Conservation (phyloP, 2,797 vertebrate species). For the Acridotheres tristis region DNA sequence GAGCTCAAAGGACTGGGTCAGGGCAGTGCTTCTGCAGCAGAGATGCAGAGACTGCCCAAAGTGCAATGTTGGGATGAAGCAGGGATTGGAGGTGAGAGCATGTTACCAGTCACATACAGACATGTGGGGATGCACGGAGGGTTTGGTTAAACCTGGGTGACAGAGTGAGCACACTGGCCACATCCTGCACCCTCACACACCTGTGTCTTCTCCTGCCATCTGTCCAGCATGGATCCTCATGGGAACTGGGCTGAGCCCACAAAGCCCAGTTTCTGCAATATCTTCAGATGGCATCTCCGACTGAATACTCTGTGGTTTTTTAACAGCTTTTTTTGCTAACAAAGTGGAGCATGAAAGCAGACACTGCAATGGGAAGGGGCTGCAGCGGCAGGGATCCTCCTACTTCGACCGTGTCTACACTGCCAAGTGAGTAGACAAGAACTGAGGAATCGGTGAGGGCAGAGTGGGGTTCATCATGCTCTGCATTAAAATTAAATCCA, state of each 20-base stretch:
- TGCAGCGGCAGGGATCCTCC: constrained; percentile 72
- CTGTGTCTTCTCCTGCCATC: accelerated
- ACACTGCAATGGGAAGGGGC: constrained; percentile 60
- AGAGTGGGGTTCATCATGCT: not conserved
- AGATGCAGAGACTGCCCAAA: not conserved
- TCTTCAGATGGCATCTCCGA: not conserved
- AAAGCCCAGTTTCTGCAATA: not conserved
- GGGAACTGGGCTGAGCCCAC: not conserved
- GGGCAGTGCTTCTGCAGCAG: not conserved
- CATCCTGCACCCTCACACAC: not conserved
- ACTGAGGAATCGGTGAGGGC: accelerated
- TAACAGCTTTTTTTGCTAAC: constrained; percentile 87
- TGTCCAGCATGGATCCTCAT: not conserved
- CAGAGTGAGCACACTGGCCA: accelerated
- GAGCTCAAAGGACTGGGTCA: accelerated
- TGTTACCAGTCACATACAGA: not conserved
- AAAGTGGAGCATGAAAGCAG: constrained; percentile 91
- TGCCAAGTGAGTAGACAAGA: constrained; percentile 87
- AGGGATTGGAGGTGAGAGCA: not conserved
- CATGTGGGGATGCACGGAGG: accelerated
- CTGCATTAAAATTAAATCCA: not conserved
- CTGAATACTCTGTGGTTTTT: not conserved
- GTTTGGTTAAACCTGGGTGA: not conserved
- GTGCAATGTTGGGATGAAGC: accelerated
- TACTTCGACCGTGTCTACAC: constrained; percentile 88